A percentile compares a stretch with the other conserved stretches of the same genome.
These are phyloP conservation scores for Diorhabda sublineata DNA, from an alignment of 1,140 invertebrate genomes.

Conservation along the genomic window DNA sequence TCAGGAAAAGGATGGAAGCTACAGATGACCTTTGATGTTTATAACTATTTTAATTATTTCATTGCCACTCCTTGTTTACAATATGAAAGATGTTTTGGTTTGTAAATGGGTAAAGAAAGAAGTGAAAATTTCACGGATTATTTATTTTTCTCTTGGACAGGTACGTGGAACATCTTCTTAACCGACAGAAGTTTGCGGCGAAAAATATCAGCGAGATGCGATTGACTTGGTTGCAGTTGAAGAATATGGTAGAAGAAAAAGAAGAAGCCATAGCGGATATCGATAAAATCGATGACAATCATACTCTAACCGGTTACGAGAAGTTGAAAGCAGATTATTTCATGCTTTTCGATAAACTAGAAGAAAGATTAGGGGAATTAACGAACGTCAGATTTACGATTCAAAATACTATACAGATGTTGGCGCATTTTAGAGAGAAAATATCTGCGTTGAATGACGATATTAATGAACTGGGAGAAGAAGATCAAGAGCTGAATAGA, in stretches of 20 bases:
- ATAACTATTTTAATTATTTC: no score
- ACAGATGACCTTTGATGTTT: no score
- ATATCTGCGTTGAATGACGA: conserved; percentile 24
- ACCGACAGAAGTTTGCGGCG: background rate
- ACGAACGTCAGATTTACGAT: conserved; percentile 34
- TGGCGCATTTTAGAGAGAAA: conserved; percentile 45
- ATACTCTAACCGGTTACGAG: conserved; percentile 40
- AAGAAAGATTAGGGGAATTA: conserved; percentile 43
- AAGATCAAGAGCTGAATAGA: background rate
- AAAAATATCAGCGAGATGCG: conserved; percentile 26
- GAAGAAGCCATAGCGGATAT: conserved; percentile 21
- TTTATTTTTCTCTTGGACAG: background rate
- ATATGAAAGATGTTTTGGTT: no score
- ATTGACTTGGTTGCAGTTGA: conserved; percentile 31
- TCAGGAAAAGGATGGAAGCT: no score
- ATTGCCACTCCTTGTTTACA: no score
- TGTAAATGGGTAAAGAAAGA: no score
- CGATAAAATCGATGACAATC: conserved; percentile 23
- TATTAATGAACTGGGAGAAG: conserved; percentile 18
- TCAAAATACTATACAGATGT: conserved; percentile 35
- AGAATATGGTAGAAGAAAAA: conserved; percentile 28
- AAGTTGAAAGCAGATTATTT: conserved; percentile 41
- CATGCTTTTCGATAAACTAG: conserved; percentile 43
- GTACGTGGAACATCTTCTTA: background rate
- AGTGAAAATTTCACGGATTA: no score